Evolutionary conservation across 2,888 invertebrate species (phyloP), one percentile per base, ranked within the genome.

Genomic region (Torymus tubicola): DNA sequence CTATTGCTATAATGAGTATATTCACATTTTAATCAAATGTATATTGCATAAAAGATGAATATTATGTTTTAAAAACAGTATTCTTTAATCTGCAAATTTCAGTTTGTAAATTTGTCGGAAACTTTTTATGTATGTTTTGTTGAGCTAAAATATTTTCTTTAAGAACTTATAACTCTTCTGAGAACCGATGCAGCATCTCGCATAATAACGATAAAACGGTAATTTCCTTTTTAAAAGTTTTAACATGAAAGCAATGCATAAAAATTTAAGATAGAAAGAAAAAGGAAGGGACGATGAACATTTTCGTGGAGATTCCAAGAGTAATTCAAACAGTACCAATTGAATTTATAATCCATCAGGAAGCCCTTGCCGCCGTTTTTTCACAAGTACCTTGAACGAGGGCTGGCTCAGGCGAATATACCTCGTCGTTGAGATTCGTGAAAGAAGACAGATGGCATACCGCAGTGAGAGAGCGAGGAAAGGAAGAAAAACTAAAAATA

Each of bases 321-420:
- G 68, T 68, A 71, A 75, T 78, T 70, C 67, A 81, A 67, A 81
- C 68, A 75, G 63, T 60, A 68, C 71, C 57, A 74, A 78, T 78
- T 76, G 72, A 78, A 81, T 82, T 81, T 67, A 82, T 82, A 82
- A 80, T 82, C 72, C 71, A 82, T 80, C 76, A 82, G 60, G 31
- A 72, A 58, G 82, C 82, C 72, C 53, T 75, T 82, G 63, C 76
- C 52, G 69, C 18, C 42, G 72, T 63, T 80, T 71, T 73, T 81
- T 77, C 58, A 64, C 57, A 78, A 81, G 81, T 77, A 24, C 69
- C 81, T 77, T 58, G 53, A 67, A 71, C 57, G 55, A 75, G 71
- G 14, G 31, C 31, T 5, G 31, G 31, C 31, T 31, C 31, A 31
- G 4, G 31, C 31, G 31, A 57, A 42, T 65, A 52, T 63, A 42